Evolutionary conservation across 2,113 vertebrate species (phyloP), one percentile per base, ranked within the genome.

Genomic region (Varanus komodoensis): DNA sequence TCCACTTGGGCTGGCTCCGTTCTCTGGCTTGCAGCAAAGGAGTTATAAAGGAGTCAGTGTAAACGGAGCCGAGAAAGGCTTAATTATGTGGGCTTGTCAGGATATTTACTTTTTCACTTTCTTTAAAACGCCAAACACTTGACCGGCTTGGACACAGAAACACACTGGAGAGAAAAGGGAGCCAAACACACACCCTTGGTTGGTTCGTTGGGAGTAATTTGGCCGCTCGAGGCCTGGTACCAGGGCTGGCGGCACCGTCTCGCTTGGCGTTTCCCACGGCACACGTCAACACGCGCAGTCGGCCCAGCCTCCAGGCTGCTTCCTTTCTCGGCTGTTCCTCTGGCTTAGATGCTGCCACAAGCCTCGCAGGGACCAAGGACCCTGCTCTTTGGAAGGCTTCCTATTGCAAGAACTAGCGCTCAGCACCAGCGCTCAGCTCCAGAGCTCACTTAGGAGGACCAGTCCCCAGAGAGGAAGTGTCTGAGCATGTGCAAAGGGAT

Each of bases 11-110:
- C 2, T 32, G 83, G 52, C 14, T 87, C 67, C 50, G 19, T 84
- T 69, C 71, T 54, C 80, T 87, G 90, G 82, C 74, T 92, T 61
- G 79, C 74, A 83, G 80, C 3, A 5, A 14, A 54, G 21, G 52
- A 17, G 61, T 74, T 87, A 3, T 48, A 5, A 85, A 86, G 8
- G n/a, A 6, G 6, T 67, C 57, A 77, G 64, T 19, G 64, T 89
- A 87, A 80, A 80, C 80, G 75, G 87, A 87, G 89, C 73, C n/a
- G 78, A 32, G 57, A 54, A 87, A 50, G 23, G 6, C 29, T 15
- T 75, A 74, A n/a, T 1, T 57, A 82, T 25, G 86, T 75, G 81
- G 88, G 44, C 44, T 67, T 75, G 80, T 8, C 87, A 64, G 87
- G 27, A 68, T 89, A 75, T 54, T 90, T 92, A 82, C 88, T 89